Base-by-base conservation (phyloP, 2,797 vertebrate species). In the Sphenodon punctatus region DNA sequence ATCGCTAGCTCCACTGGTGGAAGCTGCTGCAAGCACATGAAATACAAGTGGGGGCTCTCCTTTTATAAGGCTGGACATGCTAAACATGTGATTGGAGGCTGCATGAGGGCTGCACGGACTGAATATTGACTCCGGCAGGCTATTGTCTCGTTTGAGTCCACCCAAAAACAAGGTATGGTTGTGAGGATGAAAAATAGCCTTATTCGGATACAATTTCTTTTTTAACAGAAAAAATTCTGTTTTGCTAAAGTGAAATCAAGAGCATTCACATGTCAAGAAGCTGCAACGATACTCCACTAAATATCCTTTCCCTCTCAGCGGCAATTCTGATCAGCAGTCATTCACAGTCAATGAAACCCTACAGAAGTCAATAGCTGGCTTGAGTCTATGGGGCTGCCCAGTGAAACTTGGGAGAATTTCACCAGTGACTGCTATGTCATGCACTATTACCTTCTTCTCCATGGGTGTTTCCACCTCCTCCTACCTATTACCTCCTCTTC, bases 201-300 rank as follows among this genome's bases (percentile, higher is more conserved):
- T 2, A 4, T 82, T 89, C 32, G 76, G 23, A 22, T 65, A 14
- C 30, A 39, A 34, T 70, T 86, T 83, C 2, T 30, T 88, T 72
- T 38, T 66, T n/a, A n/a, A n/a, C n/a, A n/a, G n/a, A 5, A 67
- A 77, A 25, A 80, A 86, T 78, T 32, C 22, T 41, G 19, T 85
- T 84, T 13, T 11, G 22, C 13, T 77, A 77, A 34, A 55, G n/a
- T 36, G 43, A n/a, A 36, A 38, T 25, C 63, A 45, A 38, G 74
- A 74, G 32, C 25, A 10, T 41, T 9, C 67, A n/a, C 4, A 8
- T 53, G 34, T 34, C 34, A 34, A 34, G 34, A 7, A 46, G 45
- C 45, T 78, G 61, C 64, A 34, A 8, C 38, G 63, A 45, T 73
- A 75, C 14, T 8, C 34, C 36, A 32, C 25, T 78, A 67, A 22